Percentiles rank a stretch among this genome's conserved stretches.
phyloP scores from a whole-genome alignment of 2,113 vertebrate genomes.

The Emydocephalus ijimae region DNA sequence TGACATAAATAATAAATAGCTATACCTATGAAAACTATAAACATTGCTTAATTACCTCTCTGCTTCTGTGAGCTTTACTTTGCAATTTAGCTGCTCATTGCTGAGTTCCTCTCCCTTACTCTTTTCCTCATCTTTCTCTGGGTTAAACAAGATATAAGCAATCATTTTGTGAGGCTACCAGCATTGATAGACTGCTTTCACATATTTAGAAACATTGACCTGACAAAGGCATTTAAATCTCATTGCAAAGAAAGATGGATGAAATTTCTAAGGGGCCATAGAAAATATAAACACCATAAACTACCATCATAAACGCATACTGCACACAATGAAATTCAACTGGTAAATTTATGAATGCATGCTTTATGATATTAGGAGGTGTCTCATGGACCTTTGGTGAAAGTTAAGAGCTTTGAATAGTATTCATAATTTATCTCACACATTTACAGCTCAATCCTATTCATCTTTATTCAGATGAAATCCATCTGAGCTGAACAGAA shows the following conservation, averaged over 20 bases:
- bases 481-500: background rate
- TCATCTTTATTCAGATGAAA: background rate
- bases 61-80: background rate
- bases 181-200: background rate
- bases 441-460: background rate
- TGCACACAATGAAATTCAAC: background rate
- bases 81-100: background rate
- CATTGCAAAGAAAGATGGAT: background rate
- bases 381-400: background rate
- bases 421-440: background rate
- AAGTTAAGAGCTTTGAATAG: background rate
- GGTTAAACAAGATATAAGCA: background rate
- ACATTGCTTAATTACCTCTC: background rate
- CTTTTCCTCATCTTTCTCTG: background rate
- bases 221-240: background rate
- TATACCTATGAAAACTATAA: background rate
- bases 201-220: background rate
- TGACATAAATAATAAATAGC: background rate
- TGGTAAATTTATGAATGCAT: slow-evolving; percentile 3
- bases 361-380: background rate
- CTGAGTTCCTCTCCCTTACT: background rate
- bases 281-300: slow-evolving; percentile 14
- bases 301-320: background rate
- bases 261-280: background rate
- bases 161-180: background rate